Evolutionary conservation across 2,797 vertebrate genomes (phyloP).

Genomic region (Fistularia tabacaria): DNA sequence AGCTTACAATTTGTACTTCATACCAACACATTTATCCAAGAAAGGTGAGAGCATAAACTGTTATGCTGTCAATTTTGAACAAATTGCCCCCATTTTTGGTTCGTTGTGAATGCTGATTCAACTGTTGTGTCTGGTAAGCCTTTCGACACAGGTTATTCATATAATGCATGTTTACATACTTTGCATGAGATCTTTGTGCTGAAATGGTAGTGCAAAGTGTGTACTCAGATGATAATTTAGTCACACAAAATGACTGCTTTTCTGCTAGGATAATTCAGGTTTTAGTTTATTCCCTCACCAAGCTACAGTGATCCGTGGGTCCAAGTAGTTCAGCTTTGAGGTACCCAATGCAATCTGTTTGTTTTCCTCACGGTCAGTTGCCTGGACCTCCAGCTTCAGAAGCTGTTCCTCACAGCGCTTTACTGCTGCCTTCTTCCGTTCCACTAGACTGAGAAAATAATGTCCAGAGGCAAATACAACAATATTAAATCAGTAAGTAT

Average conservation of each 20-base stretch:
- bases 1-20: too few relatives aligned
- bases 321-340: constrained; percentile 85
- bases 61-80: too few relatives aligned
- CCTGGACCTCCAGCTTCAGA: constrained; percentile 81
- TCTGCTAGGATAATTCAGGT: background rate
- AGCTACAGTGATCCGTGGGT: constrained; percentile 80
- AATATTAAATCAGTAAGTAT: background rate
- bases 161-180: too few relatives aligned
- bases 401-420: constrained; percentile 75
- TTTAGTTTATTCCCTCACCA: constrained; percentile 62
- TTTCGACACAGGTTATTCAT: too few relatives aligned
- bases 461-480: background rate
- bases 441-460: constrained; percentile 64
- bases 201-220: too few relatives aligned
- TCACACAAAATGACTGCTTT: background rate
- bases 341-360: constrained; percentile 82
- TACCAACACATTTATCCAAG: too few relatives aligned
- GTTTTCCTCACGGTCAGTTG: constrained; percentile 81
- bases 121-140: too few relatives aligned
- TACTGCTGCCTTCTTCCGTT: constrained; percentile 72
- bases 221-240: background rate
- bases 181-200: too few relatives aligned
- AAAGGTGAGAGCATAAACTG: too few relatives aligned
- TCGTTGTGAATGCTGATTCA: too few relatives aligned
- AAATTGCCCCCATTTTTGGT: too few relatives aligned